These are phyloP conservation scores for Sturmia bella DNA, from an alignment of 2,888 invertebrate genomes.

Conservation along the genomic window DNA sequence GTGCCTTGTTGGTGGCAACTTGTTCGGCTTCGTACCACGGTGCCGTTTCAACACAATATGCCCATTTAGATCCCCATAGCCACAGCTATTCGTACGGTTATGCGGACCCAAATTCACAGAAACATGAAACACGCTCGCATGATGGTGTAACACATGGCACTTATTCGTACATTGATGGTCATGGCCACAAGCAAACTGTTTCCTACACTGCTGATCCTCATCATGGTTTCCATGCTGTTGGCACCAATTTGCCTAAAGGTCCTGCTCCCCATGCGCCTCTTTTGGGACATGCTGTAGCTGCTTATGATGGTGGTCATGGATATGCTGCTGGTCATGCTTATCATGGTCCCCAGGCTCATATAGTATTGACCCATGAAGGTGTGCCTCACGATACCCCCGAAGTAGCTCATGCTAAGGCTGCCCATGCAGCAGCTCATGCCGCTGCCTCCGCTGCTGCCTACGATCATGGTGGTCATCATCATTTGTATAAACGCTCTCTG, in stretches of 20 bases:
- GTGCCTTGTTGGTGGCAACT: slow-evolving; percentile 79
- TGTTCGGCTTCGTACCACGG: slow-evolving; percentile 80
- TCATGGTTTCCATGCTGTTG: slow-evolving; percentile 86
- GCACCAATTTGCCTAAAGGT: slow-evolving; percentile 85
- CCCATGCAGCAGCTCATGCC: slow-evolving; percentile 83
- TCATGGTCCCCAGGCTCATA: slow-evolving; percentile 76
- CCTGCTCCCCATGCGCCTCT: slow-evolving; percentile 78
- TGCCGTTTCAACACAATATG: slow-evolving; percentile 83
- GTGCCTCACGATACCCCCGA: slow-evolving; percentile 82
- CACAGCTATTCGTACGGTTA: slow-evolving; percentile 86
- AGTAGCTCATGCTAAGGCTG: slow-evolving; percentile 83
- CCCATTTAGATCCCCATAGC: slow-evolving; percentile 85
- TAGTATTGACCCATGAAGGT: slow-evolving; percentile 79
- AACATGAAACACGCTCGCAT: slow-evolving; percentile 84
- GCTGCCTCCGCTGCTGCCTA: slow-evolving; percentile 79
- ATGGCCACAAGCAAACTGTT: slow-evolving; percentile 86
- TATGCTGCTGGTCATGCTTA: slow-evolving; percentile 78
- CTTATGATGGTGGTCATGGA: slow-evolving; percentile 71
- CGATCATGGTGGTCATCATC: slow-evolving; percentile 79
- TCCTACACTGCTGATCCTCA: slow-evolving; percentile 85
- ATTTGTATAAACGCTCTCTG: slow-evolving; percentile 82
- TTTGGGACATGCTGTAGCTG: slow-evolving; percentile 69
- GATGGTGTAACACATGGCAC: slow-evolving; percentile 86
- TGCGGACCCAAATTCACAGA: slow-evolving; percentile 85
- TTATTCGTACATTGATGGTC: slow-evolving; percentile 87